Percentiles rank a stretch among this genome's conserved stretches.
These are phyloP conservation scores for Pocillopora meandrina DNA, from an alignment of 92 coral and sea anemone genomes.

Conservation along the genomic window DNA sequence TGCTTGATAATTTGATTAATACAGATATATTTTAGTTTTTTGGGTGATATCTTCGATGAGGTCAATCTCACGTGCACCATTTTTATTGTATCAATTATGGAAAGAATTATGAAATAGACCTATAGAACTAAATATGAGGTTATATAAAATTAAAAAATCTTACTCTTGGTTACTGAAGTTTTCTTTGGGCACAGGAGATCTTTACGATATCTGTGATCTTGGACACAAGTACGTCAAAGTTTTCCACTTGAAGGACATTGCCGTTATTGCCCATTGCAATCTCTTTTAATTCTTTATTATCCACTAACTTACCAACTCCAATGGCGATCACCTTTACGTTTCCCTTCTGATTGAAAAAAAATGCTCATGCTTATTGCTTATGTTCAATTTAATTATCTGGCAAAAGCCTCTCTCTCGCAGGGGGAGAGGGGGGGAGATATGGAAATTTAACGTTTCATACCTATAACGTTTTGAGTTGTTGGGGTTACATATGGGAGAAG, in stretches of 20 bases:
- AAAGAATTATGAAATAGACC: not conserved
- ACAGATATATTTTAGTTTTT: too few species aligned
- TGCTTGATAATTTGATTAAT: too few species aligned
- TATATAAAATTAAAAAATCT: not conserved
- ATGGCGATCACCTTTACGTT: conserved; percentile 40
- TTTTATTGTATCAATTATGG: not conserved
- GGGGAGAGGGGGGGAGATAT: too few species aligned
- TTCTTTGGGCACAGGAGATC: conserved; percentile 32
- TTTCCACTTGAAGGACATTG: conserved; percentile 31
- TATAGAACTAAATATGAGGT: too few species aligned
- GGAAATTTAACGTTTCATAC: too few species aligned
- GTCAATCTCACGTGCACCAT: too few species aligned
- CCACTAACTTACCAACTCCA: conserved; percentile 55
- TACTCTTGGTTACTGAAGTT: not conserved
- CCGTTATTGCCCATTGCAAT: conserved; percentile 42
- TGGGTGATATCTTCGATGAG: too few species aligned
- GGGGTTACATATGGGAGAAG: too few species aligned
- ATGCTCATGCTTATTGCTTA: too few species aligned
- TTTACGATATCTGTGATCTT: conserved; percentile 36
- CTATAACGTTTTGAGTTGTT: too few species aligned
- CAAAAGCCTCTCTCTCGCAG: too few species aligned
- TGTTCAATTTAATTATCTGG: too few species aligned
- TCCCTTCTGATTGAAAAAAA: not conserved
- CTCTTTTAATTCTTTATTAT: conserved; percentile 24
- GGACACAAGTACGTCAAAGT: conserved; percentile 41